These are phyloP conservation scores for Monodelphis domestica DNA, from an alignment of 2,797 vertebrate species.

Conservation along the genomic window DNA sequence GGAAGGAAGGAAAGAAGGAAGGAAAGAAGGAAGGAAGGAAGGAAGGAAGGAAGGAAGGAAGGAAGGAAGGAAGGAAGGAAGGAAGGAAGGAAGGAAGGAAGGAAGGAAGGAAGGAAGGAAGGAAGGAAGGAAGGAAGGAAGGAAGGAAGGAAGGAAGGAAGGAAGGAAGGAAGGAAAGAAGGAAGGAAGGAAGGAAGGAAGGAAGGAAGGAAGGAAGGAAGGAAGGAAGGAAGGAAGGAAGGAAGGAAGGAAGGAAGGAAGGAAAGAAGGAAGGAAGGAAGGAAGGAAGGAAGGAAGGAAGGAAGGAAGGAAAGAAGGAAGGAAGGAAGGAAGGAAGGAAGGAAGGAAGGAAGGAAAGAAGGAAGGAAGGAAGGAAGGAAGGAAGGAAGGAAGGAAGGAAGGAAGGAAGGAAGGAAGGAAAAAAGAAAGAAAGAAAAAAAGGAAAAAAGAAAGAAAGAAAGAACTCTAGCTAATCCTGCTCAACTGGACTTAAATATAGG, in stretches of 20 bases:
- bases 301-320: neutral
- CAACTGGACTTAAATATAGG: neutral
- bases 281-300: too few relatives aligned
- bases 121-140: neutral
- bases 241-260: neutral
- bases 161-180: too few relatives aligned
- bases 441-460: too few relatives aligned
- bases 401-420: neutral
- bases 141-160: too few relatives aligned
- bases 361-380: too few relatives aligned
- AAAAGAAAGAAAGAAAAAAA: too few relatives aligned
- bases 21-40: neutral
- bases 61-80: too few relatives aligned
- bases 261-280: too few relatives aligned
- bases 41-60: neutral
- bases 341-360: neutral
- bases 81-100: too few relatives aligned
- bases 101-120: too few relatives aligned
- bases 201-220: neutral
- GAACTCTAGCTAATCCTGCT: neutral
- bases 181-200: neutral
- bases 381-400: too few relatives aligned
- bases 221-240: neutral
- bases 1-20: neutral
- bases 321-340: neutral